Evolutionary conservation across 2,888 invertebrate genomes (phyloP).

Genomic region (Drosophila incognita): DNA sequence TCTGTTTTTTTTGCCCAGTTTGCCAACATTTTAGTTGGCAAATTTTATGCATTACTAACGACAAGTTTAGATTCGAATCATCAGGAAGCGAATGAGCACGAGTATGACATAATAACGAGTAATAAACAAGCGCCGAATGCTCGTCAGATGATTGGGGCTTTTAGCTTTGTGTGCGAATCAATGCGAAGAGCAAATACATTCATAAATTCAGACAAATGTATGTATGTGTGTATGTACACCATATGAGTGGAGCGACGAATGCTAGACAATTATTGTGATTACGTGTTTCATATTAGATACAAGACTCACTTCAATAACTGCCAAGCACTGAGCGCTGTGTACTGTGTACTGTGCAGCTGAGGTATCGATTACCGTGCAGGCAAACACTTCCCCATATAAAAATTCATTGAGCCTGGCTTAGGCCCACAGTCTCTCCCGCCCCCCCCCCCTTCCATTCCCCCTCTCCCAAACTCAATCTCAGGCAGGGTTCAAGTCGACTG

Average conservation of each 20-base stretch:
- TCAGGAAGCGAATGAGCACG: conserved; percentile 66
- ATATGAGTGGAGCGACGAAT: conserved; percentile 68
- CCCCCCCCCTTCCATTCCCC: neutral
- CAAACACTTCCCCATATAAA: conserved; percentile 66
- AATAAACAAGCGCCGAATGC: conserved; percentile 23
- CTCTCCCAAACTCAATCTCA: conserved; percentile 28
- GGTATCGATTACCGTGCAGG: conserved; percentile 62
- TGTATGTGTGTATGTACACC: neutral
- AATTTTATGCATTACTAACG: conserved; percentile 28
- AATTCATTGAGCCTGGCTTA: conserved; percentile 4
- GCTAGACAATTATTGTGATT: conserved; percentile 69
- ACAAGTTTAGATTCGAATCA: conserved; percentile 27
- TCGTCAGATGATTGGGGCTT: conserved; percentile 5
- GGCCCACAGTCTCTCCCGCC: neutral
- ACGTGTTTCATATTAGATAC: conserved; percentile 48
- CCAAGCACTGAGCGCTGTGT: neutral
- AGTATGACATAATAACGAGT: conserved; percentile 72
- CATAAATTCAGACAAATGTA: neutral
- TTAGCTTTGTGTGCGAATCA: conserved; percentile 27
- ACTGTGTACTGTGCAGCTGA: conserved; percentile 5
- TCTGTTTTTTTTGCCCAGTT: neutral
- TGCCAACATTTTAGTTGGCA: conserved; percentile 1
- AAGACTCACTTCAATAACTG: conserved; percentile 49
- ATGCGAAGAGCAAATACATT: conserved; percentile 20
- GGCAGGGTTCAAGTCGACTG: conserved; percentile 51